These are phyloP conservation scores for Adelognathus sp. DNA, from an alignment of 2,888 invertebrate genomes.

Conservation along the genomic window DNA sequence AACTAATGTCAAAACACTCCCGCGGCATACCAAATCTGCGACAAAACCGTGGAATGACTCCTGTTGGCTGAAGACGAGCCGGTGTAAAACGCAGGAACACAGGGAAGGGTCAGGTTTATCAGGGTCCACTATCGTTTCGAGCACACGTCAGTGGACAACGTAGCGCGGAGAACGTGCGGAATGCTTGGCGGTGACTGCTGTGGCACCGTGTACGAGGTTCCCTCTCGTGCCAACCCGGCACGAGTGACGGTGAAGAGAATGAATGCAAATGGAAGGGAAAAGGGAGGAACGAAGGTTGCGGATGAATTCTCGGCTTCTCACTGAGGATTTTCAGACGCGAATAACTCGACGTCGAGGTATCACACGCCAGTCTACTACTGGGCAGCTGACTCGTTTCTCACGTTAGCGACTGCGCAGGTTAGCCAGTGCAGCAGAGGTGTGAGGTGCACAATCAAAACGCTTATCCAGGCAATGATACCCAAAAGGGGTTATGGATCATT, in stretches of 20 bases:
- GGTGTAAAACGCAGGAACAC: constrained; percentile 51
- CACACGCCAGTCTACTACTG: constrained; percentile 53
- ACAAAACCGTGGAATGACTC: constrained; percentile 35
- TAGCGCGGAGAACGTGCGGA: constrained; percentile 72
- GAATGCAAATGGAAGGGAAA: constrained; percentile 55
- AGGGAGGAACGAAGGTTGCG: constrained; percentile 47
- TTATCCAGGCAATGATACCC: too few species aligned
- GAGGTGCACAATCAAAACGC: too few species aligned
- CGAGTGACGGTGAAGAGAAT: constrained; percentile 50
- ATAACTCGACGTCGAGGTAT: constrained; percentile 74
- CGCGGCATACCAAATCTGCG: constrained; percentile 11
- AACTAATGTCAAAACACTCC: background rate
- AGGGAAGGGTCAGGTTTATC: constrained; percentile 69
- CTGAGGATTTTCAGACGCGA: constrained; percentile 65
- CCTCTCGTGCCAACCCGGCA: constrained; percentile 26
- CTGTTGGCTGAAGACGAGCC: constrained; percentile 10
- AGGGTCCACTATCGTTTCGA: constrained; percentile 63
- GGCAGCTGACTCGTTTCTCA: constrained; percentile 52
- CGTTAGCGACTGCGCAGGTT: constrained; percentile 14
- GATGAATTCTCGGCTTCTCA: constrained; percentile 68
- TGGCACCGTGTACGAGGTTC: constrained; percentile 37
- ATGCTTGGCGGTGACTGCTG: constrained; percentile 62
- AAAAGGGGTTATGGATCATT: too few species aligned
- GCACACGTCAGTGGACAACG: constrained; percentile 66
- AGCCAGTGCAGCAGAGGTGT: too few species aligned